These are phyloP conservation scores for Acipenser oxyrinchus DNA, from an alignment of 2,797 vertebrate species.

Conservation along the genomic window DNA sequence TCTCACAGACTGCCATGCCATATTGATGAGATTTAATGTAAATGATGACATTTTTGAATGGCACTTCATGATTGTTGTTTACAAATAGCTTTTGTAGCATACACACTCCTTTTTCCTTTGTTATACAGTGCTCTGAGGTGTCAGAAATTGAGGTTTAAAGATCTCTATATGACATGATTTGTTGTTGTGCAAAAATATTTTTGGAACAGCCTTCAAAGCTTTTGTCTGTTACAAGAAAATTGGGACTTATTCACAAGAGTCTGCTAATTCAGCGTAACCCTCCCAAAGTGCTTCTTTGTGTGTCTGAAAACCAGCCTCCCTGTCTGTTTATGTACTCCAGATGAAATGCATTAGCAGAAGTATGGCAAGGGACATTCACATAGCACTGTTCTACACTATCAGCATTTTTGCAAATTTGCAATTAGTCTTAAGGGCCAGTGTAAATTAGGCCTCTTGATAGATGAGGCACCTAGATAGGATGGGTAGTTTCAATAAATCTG, in stretches of 20 bases:
- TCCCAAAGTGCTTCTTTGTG: conserved; percentile 56
- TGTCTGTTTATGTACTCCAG: conserved; percentile 88
- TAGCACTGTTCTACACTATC: conserved; percentile 87
- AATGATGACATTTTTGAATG: conserved; percentile 18
- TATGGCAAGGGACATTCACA: conserved; percentile 87
- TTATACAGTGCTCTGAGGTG: conserved; percentile 30
- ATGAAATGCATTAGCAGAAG: conserved; percentile 94
- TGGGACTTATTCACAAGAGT: conserved; percentile 34
- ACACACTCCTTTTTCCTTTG: background rate
- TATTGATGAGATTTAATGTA: conserved; percentile 38
- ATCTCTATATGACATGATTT: conserved; percentile 16
- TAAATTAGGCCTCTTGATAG: conserved; percentile 99
- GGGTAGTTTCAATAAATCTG: conserved; percentile 70
- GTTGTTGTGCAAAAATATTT: conserved; percentile 28
- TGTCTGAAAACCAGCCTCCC: conserved; percentile 71
- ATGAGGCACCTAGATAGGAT: conserved; percentile 91
- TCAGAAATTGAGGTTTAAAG: background rate
- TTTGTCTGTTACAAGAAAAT: conserved; percentile 1
- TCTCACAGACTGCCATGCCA: background rate
- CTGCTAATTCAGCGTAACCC: background rate
- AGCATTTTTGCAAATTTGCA: conserved; percentile 98
- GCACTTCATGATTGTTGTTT: conserved; percentile 22
- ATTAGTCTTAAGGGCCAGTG: conserved; percentile 98
- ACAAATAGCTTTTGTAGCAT: conserved; percentile 19
- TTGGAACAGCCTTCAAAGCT: conserved; percentile 22